Percentiles rank a stretch among this genome's conserved stretches.
phyloP scores from a whole-genome alignment of 2,888 invertebrate genomes.

The Eremobia ochroleuca region DNA sequence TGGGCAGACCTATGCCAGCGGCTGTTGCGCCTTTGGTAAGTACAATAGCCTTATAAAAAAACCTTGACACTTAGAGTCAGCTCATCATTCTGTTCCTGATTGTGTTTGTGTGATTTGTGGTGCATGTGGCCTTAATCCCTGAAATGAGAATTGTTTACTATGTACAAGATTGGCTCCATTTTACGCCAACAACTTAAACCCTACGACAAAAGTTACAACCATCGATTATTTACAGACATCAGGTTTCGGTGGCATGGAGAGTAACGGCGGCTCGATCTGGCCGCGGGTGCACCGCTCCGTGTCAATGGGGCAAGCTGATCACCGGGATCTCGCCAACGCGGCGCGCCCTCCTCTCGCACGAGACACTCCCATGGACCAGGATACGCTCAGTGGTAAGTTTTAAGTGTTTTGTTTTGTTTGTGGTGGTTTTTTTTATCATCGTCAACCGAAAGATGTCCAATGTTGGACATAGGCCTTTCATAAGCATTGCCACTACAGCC shows the following conservation, averaged over 20 bases:
- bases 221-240: conserved; percentile 36
- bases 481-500: not conserved
- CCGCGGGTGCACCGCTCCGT: conserved; percentile 95
- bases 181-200: not conserved
- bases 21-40: conserved; percentile 72
- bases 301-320: conserved; percentile 95
- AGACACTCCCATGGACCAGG: conserved; percentile 79
- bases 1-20: conserved; percentile 81
- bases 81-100: not conserved
- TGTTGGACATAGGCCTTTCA: not conserved
- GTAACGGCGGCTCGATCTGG: conserved; percentile 69
- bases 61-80: conserved; percentile 3
- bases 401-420: no score
- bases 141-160: not conserved
- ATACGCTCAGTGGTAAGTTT: conserved; percentile 88
- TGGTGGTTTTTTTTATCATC: no score
- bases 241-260: conserved; percentile 51
- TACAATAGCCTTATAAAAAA: not conserved
- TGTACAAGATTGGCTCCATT: no score
- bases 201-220: not conserved
- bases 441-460: not conserved
- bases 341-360: conserved; percentile 90
- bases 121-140: not conserved
- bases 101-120: not conserved
- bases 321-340: conserved; percentile 84